Percentiles rank a stretch among this genome's conserved stretches.
Evolutionary conservation across 2,113 vertebrate genomes (phyloP).

Genomic region (Hippolais icterina): DNA sequence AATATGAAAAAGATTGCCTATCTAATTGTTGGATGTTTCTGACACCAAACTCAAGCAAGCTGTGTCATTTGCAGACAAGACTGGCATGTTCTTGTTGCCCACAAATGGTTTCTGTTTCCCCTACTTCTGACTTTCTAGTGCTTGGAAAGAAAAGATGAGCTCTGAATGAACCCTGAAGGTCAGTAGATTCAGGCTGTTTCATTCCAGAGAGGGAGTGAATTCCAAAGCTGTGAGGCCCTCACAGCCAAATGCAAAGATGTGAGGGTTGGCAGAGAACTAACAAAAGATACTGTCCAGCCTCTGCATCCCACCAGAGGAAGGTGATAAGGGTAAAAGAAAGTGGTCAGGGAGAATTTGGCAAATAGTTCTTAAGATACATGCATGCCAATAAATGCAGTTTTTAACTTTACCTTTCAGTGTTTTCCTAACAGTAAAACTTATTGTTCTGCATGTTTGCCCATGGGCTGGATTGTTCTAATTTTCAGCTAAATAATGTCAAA

Average conservation of each 20-base stretch:
- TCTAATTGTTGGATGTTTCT: background rate
- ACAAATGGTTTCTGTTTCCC: background rate
- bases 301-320: conserved; percentile 19
- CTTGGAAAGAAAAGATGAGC: conserved; percentile 20
- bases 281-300: conserved; percentile 54
- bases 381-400: background rate
- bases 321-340: conserved; percentile 50
- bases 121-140: background rate
- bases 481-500: background rate
- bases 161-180: conserved; percentile 50
- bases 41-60: background rate
- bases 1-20: background rate
- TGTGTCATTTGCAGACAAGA: background rate
- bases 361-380: background rate
- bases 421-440: background rate
- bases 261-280: conserved; percentile 31
- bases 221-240: conserved; percentile 56
- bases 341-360: background rate
- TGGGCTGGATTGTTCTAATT: background rate
- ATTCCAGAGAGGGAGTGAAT: conserved; percentile 26
- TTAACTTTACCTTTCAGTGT: background rate
- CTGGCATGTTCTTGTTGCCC: background rate
- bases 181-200: conserved; percentile 31
- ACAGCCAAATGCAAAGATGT: conserved; percentile 40
- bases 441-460: background rate